Base-by-base conservation (phyloP, 1,140 invertebrate genomes). In the Drosophila pectinifera region DNA sequence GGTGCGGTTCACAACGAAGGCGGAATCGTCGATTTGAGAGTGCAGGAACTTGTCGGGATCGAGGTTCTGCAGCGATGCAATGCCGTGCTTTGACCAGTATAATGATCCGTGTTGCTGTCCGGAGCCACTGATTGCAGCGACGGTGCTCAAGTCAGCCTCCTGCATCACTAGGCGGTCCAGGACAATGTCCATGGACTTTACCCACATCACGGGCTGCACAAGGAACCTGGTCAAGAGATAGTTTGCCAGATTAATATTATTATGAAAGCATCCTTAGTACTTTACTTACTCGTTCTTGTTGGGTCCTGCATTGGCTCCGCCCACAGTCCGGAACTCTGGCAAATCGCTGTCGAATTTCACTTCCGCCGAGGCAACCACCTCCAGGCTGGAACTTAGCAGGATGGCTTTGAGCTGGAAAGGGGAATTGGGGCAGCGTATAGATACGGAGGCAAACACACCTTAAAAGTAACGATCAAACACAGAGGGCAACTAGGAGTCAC, bases 51-150 rank as follows among this genome's bases (percentile, higher is more conserved):
- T 95, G 10, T 94, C 93, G 1, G 96, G 93, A 73, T 97, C 94
- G 18, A 98, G 93, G 48, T 93, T 94, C 62, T 92, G 84, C 2
- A 99, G 93, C 0, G 94, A 93, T 16, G 94, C 79, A 57, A 94
- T 93, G 14, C 96, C 95, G 28, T 96, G 96, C 76, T 94, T 95
- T 48, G 95, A 94, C 98, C 98, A 99, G 93, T 97, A 99, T 5
- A 99, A 96, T 57, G 97, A 98, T 0, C 98, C 98, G 93, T 99
- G 98, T 97, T 99, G 98, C 96, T 99, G 98, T 2, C 95, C 98
- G 61, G 96, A 95, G 5, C 98, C 98, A 24, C 97, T 98, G 62
- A 99, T 92, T n/a, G 96, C 96, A 3, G 93, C 94, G 18, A 99
- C 95, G 77, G 95, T 95, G 26, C 94, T 94, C 81, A 99, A 97